Base-by-base conservation (phyloP, 23 tunicate genomes). In the Aplidium turbinatum region DNA sequence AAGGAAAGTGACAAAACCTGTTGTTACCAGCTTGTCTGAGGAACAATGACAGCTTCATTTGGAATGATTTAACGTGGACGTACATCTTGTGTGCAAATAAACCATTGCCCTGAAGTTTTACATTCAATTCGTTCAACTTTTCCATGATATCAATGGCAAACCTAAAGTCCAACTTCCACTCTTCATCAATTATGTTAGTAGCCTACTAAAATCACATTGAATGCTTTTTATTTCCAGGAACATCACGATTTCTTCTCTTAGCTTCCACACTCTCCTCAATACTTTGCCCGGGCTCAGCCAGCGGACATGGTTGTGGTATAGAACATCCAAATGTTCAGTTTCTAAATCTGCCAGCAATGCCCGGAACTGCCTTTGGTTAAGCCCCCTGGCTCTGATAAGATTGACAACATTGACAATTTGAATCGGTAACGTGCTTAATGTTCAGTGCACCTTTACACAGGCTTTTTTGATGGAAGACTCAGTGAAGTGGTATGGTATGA, bases 281-380 rank as follows among this genome's bases (percentile, higher is more conserved):
- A n/a, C 64, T 33, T 78, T 78, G 4, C 83, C 83, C 50, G 67
- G 33, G 75, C 75, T 78, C 33, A 78, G 35, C 83, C 83, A 78
- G 63, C 83, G 75, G 63, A 78, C 57, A 39, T 27, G 23, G 23
- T n/a, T 76, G 57, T 76, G 81, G 71, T 76, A 76, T 7, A 60
- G 36, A 26, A 80, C 78, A 80, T 70, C 85, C 22, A 22, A 23
- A 38, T 71, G 78, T 20, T 70, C 78, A 24, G 85, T 4, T 29
- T 48, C 71, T 9, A 46, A 38, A 60, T 61, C 81, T 76, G 38
- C 72, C 71, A 76, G 72, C 5, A 76, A 31, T 50, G 38, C 34
- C 31, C 21, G 19, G 40, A 66, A 78, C 56, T 78, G 75, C 40
- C 83, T 78, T 46, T 78, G 83, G 33, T 65, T 65, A 5, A 78